Evolutionary conservation across 2,797 vertebrate genomes (phyloP).

Genomic region (Poeciliopsis gracilis): DNA sequence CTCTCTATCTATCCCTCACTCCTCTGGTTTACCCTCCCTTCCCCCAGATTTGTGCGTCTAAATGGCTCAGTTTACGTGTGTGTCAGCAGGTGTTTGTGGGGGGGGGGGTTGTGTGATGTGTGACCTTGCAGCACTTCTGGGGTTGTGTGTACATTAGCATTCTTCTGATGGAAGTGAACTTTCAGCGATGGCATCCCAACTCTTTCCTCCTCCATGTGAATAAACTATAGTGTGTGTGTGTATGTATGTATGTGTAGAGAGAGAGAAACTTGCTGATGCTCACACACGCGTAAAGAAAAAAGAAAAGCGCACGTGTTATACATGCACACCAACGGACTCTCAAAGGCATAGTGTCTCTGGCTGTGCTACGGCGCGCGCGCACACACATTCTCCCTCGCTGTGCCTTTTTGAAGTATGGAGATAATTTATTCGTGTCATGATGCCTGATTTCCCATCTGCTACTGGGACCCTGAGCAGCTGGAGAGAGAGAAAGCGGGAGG

Average conservation of each 20-base stretch:
- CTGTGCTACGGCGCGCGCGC: conserved; percentile 56
- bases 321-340: conserved; percentile 34
- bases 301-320: conserved; percentile 31
- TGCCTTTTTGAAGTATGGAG: conserved; percentile 82
- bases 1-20: conserved; percentile 20
- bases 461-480: conserved; percentile 84
- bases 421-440: conserved; percentile 87
- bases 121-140: conserved; percentile 80
- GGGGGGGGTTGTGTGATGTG: conserved; percentile 46
- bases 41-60: conserved; percentile 47
- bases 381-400: conserved; percentile 53
- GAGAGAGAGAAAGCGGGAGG: conserved; percentile 66
- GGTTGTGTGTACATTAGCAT: conserved; percentile 61
- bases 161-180: conserved; percentile 64
- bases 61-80: conserved; percentile 68
- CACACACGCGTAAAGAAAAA: conserved; percentile 23
- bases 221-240: conserved; percentile 11
- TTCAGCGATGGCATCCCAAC: conserved; percentile 44
- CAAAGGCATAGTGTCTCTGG: conserved; percentile 57
- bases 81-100: conserved; percentile 70
- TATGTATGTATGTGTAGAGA: conserved; percentile 41
- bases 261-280: conserved; percentile 64
- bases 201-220: conserved; percentile 42
- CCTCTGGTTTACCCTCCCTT: not conserved
- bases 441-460: conserved; percentile 85